Conservation (phyloP, 2,797 vertebrate species). For the Phylloscopus collybita region DNA sequence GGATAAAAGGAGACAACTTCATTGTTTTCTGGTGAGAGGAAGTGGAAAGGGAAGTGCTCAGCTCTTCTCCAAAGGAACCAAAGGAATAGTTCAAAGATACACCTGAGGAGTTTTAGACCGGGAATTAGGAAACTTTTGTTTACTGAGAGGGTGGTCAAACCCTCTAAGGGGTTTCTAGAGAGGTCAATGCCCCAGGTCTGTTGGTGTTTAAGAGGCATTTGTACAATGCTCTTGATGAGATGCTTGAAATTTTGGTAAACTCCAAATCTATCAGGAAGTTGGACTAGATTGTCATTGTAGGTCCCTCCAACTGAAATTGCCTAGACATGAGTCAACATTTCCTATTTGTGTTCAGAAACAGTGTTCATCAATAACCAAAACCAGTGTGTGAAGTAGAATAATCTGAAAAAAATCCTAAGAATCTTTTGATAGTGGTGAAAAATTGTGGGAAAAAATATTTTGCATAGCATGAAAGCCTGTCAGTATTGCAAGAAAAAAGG, state of each 20-base stretch:
- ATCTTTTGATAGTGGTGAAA: neutral
- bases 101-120: neutral
- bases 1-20: neutral
- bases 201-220: neutral
- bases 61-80: neutral
- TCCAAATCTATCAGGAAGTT: neutral
- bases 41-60: neutral
- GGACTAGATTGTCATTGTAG: fast-evolving
- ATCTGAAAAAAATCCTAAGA: neutral
- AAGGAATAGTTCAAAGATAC: neutral
- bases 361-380: neutral
- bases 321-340: neutral
- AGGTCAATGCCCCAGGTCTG: fast-evolving
- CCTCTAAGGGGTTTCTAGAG: neutral
- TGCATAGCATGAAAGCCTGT: neutral
- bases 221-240: neutral
- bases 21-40: neutral
- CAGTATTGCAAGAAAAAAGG: neutral
- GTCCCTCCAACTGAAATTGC: neutral
- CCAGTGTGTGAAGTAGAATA: neutral
- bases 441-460: neutral
- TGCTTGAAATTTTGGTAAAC: neutral
- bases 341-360: neutral
- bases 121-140: neutral
- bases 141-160: neutral